These are phyloP conservation scores for Penaeus indicus DNA, from an alignment of 1,140 invertebrate genomes.

Conservation along the genomic window DNA sequence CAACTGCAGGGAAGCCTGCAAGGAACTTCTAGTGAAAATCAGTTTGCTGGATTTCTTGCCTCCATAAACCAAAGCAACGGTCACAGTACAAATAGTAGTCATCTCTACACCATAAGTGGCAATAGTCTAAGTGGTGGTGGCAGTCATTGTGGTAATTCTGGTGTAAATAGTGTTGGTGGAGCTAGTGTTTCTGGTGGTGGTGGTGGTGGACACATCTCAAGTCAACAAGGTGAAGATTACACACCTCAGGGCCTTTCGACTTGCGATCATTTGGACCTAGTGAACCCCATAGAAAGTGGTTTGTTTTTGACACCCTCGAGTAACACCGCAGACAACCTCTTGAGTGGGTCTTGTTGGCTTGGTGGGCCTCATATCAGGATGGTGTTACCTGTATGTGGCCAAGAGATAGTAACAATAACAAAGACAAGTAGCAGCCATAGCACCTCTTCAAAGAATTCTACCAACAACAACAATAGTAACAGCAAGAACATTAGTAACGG, in stretches of 20 bases:
- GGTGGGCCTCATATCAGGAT: conserved; percentile 43
- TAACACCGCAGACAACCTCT: neutral
- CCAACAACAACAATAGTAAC: conserved; percentile 14
- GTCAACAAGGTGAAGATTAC: no score
- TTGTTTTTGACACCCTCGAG: neutral
- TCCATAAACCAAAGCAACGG: conserved; percentile 39
- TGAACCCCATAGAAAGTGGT: neutral
- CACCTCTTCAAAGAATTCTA: conserved; percentile 8
- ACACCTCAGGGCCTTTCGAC: no score
- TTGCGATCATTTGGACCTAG: no score
- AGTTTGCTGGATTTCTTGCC: conserved; percentile 22
- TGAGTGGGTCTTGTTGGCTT: neutral
- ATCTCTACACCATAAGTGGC: conserved; percentile 33
- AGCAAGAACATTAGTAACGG: conserved; percentile 28
- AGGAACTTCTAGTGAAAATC: neutral
- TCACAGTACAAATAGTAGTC: conserved; percentile 47
- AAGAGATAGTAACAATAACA: neutral
- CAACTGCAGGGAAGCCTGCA: conserved; percentile 1
- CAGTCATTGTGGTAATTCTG: conserved; percentile 36
- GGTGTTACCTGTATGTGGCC: conserved; percentile 45
- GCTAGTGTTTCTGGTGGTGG: conserved; percentile 15
- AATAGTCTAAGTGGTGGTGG: conserved; percentile 32
- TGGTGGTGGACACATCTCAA: no score
- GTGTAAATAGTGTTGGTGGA: conserved; percentile 49
- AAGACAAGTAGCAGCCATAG: neutral